Evolutionary conservation across 30 jellyfish, hydroid and myxozoan species (phyloP), one percentile per base, ranked within the genome.

Genomic region (Rhopilema esculentum): DNA sequence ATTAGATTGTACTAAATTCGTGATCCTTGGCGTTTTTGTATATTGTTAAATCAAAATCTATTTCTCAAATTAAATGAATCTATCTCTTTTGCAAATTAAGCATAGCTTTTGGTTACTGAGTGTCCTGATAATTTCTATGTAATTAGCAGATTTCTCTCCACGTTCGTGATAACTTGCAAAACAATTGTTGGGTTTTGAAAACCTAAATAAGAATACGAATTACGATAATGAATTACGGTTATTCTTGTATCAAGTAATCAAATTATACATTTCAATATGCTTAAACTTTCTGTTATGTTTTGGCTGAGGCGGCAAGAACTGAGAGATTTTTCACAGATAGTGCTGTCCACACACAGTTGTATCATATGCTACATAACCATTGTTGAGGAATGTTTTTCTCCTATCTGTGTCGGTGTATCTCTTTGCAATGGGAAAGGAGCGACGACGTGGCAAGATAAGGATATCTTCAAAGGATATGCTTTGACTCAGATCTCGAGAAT

Each of bases 211-310:
- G 94, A 85, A 74, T 66, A 70, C 88, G 94, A 85, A 85, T 85
- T 85, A 85, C 33, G 94, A 85, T 85, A 85, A 85, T 85, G 84
- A 85, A 85, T 85, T 85, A 85, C 75, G 88, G 87, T 85, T 85
- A 85, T 85, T 85, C 94, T 62, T 82, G 70, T 85, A 85, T 85
- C 94, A 32, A 66, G 79, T 85, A 78, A 85, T 85, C 79, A 75
- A 74, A 66, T 85, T 85, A 85, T 72, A 48, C 23, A 66, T 75
- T 85, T 85, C 94, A 73, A 85, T 85, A 72, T 63, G 94, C 88
- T 85, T 85, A 85, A 74, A 85, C 94, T 51, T 85, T 85, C 94
- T 85, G 94, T 85, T 85, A 85, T 85, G 94, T 85, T 85, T 85
- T 85, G 94, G 79, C 94, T 85, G 40, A 24, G 88, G 86, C 94